Evolutionary conservation across 2,113 vertebrate species (phyloP).

Genomic region (Cyrtonyx montezumae): DNA sequence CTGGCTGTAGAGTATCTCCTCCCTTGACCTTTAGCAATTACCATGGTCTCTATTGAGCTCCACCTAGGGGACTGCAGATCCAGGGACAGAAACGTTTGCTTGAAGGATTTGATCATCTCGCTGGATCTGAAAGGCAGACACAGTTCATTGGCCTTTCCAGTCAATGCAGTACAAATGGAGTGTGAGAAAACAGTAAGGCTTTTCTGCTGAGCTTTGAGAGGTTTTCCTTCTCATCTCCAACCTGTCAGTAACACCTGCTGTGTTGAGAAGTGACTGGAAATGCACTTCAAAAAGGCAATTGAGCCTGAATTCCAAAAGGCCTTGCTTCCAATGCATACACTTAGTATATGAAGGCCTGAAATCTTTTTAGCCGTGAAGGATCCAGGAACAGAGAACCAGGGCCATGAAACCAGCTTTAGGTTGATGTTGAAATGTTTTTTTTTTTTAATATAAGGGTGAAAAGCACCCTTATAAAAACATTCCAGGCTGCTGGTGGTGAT

Average conservation of each 20-base stretch:
- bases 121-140: constrained; percentile 23
- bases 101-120: constrained; percentile 70
- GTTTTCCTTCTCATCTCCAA: background rate
- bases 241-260: background rate
- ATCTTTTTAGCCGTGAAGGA: too few species aligned
- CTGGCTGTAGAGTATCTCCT: background rate
- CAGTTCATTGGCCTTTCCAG: background rate
- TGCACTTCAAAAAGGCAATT: too few species aligned
- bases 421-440: too few species aligned
- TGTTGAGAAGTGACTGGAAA: too few species aligned
- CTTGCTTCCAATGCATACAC: too few species aligned
- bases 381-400: too few species aligned
- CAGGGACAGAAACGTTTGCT: constrained; percentile 59
- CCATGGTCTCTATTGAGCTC: constrained; percentile 7
- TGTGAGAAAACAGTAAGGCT: background rate
- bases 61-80: constrained; percentile 62
- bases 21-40: background rate
- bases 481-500: background rate
- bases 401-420: too few species aligned
- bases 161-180: rapidly evolving
- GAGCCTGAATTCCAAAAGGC: too few species aligned
- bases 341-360: too few species aligned
- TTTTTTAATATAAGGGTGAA: background rate
- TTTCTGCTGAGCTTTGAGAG: background rate
- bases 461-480: background rate